Conservation (phyloP, 2,888 invertebrate genomes). For the Ornithoptera alexandrae region DNA sequence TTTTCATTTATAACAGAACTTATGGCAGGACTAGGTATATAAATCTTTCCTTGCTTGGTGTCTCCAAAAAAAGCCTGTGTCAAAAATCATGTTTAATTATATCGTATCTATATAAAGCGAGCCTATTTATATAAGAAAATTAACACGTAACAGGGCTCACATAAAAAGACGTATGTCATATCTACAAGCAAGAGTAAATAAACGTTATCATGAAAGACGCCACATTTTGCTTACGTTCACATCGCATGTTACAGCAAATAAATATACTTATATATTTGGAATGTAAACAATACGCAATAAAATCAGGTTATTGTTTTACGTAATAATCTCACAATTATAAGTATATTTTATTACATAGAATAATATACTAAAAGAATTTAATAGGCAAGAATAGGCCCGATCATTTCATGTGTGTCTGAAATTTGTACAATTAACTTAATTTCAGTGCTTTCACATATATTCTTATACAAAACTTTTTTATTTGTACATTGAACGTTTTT, state of each 20-base stretch:
- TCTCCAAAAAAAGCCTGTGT: too few species aligned
- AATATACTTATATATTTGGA: conserved; percentile 16
- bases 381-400: too few species aligned
- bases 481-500: too few species aligned
- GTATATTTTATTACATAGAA: not conserved
- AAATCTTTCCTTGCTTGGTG: too few species aligned
- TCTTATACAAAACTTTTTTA: too few species aligned
- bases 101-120: not conserved
- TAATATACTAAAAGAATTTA: not conserved
- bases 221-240: conserved; percentile 15
- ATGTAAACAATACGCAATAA: conserved; percentile 24
- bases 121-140: too few species aligned
- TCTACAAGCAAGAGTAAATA: not conserved
- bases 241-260: conserved; percentile 19
- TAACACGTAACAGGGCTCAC: not conserved
- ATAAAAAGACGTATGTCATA: not conserved
- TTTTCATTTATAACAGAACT: too few species aligned
- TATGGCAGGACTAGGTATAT: too few species aligned
- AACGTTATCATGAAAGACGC: conserved; percentile 2
- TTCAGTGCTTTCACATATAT: too few species aligned
- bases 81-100: too few species aligned
- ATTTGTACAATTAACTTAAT: too few species aligned
- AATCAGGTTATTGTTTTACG: conserved; percentile 6
- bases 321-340: not conserved
- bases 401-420: too few species aligned